phyloP scores from a whole-genome alignment of 1,140 invertebrate genomes.

The Drosophila cardini region DNA sequence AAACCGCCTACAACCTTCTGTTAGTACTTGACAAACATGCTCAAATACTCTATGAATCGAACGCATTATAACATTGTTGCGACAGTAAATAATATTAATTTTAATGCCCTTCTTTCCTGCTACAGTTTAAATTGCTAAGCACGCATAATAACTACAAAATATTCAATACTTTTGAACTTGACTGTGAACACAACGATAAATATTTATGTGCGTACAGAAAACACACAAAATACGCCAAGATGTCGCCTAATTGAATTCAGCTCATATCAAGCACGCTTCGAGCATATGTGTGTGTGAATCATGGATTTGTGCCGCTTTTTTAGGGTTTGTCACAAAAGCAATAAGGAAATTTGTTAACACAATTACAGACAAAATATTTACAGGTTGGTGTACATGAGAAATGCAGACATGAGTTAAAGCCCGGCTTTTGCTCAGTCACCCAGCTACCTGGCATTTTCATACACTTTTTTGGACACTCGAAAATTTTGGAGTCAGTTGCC shows the following conservation, averaged over 20 bases:
- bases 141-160: slow-evolving; percentile 42
- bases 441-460: slow-evolving; percentile 42
- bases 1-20: slow-evolving; percentile 22
- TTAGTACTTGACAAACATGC: slow-evolving; percentile 2
- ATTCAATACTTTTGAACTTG: slow-evolving; percentile 68
- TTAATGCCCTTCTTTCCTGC: slow-evolving; percentile 9
- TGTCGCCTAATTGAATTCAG: slow-evolving; percentile 62
- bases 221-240: slow-evolving; percentile 29
- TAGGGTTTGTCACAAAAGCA: slow-evolving; percentile 27
- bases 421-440: slow-evolving; percentile 35
- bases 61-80: background rate
- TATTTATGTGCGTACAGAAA: slow-evolving; percentile 1
- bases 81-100: background rate
- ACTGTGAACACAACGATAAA: slow-evolving; percentile 25
- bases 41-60: slow-evolving; percentile 1
- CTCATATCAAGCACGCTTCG: slow-evolving; percentile 20
- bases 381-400: slow-evolving; percentile 18
- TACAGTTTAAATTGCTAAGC: slow-evolving; percentile 38
- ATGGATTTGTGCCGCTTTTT: slow-evolving; percentile 8
- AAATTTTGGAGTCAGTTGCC: slow-evolving; percentile 52
- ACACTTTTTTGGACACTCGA: slow-evolving; percentile 49
- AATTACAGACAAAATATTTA: slow-evolving; percentile 20
- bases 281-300: background rate
- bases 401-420: slow-evolving; percentile 23
- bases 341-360: slow-evolving; percentile 44